phyloP scores from a whole-genome alignment of 2,888 invertebrate genomes.

The Cremastinae sp. region DNA sequence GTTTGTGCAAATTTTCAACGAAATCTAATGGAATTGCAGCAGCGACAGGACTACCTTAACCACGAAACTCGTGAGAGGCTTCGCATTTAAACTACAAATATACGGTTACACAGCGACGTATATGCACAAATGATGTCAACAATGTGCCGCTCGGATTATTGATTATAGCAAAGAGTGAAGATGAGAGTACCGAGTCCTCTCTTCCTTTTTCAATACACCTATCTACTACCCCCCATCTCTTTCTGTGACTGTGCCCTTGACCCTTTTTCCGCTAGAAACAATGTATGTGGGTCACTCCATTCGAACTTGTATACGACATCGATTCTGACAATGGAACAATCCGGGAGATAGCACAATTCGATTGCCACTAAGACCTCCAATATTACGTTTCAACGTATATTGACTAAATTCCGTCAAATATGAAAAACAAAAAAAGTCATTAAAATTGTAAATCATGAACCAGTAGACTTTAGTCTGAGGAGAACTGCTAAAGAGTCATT shows the following conservation, averaged over 20 bases:
- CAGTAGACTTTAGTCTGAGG: not conserved
- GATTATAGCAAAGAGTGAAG: slow-evolving; percentile 52
- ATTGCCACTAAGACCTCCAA: too few species aligned
- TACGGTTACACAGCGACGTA: slow-evolving; percentile 6
- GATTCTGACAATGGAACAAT: too few species aligned
- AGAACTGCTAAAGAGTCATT: slow-evolving; percentile 1
- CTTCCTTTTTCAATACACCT: slow-evolving; percentile 19
- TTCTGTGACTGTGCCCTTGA: slow-evolving; percentile 34
- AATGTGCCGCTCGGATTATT: slow-evolving; percentile 60
- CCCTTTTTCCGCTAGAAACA: slow-evolving; percentile 40
- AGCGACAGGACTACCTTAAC: too few species aligned
- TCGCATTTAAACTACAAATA: slow-evolving; percentile 2
- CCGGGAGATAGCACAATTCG: too few species aligned
- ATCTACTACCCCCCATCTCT: not conserved
- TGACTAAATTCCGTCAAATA: too few species aligned
- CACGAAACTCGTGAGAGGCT: not conserved
- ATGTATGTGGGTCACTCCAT: slow-evolving; percentile 28
- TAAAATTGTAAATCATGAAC: slow-evolving; percentile 3
- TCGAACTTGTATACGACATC: slow-evolving; percentile 1
- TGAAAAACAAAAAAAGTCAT: too few species aligned
- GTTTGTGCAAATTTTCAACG: too few species aligned
- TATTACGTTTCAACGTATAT: too few species aligned
- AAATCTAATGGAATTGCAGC: too few species aligned
- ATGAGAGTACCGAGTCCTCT: slow-evolving; percentile 48
- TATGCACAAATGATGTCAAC: slow-evolving; percentile 57